These are phyloP conservation scores for Heteromyza rotundicornis DNA, from an alignment of 2,888 invertebrate genomes.

Conservation along the genomic window DNA sequence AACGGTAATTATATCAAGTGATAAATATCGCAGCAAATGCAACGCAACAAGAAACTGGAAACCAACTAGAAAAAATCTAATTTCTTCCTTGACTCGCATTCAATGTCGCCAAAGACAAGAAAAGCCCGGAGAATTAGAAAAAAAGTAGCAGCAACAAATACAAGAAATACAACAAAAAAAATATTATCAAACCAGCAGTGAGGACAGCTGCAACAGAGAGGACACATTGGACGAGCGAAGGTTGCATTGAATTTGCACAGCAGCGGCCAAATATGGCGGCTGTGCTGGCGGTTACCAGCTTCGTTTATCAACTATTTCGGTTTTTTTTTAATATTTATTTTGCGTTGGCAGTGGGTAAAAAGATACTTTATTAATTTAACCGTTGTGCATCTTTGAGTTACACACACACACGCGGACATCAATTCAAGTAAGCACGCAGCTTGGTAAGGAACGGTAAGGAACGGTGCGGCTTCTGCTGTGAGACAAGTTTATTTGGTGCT, in stretches of 20 bases:
- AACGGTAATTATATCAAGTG: slow-evolving; percentile 23
- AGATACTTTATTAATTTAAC: slow-evolving; percentile 55
- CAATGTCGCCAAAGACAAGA: slow-evolving; percentile 16
- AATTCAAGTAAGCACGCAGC: neutral
- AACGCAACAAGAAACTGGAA: slow-evolving; percentile 7
- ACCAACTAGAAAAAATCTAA: slow-evolving; percentile 9
- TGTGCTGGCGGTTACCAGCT: neutral
- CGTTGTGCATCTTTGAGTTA: slow-evolving; percentile 33
- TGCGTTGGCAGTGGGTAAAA: slow-evolving; percentile 26
- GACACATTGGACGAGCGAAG: neutral
- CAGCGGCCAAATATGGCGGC: slow-evolving; percentile 6
- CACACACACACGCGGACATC: neutral
- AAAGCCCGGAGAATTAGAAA: neutral
- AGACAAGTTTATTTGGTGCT: slow-evolving; percentile 56
- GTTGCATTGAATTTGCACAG: neutral
- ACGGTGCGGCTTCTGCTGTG: slow-evolving; percentile 31
- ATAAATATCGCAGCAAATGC: slow-evolving; percentile 20
- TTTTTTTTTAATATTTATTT: neutral
- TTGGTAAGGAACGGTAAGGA: slow-evolving; percentile 23
- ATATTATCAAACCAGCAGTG: too few relatives aligned
- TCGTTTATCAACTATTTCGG: neutral
- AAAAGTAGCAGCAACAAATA: slow-evolving; percentile 1
- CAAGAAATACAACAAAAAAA: too few relatives aligned
- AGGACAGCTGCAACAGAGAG: neutral
- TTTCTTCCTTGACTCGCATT: slow-evolving; percentile 8